Conservation (phyloP, 2,888 invertebrate genomes). For the Ephialtes manifestator region DNA sequence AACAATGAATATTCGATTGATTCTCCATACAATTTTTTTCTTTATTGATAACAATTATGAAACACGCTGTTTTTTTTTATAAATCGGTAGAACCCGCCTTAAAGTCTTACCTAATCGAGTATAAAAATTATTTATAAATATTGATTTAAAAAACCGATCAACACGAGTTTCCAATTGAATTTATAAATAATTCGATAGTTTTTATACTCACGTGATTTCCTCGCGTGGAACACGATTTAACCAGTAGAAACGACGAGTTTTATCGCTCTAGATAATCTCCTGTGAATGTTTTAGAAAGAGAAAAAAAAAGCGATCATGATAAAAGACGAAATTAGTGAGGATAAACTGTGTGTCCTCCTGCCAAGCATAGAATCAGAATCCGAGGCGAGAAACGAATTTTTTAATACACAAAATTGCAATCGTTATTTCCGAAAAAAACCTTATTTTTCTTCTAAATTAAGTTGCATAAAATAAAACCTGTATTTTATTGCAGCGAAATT, state of each 20-base stretch:
- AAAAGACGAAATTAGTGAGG: neutral
- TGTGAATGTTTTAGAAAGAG: constrained; percentile 34
- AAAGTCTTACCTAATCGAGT: neutral
- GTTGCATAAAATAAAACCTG: neutral
- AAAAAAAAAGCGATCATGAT: neutral
- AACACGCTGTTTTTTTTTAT: too few species aligned
- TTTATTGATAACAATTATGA: too few species aligned
- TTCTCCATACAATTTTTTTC: too few species aligned
- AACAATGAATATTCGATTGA: too few species aligned
- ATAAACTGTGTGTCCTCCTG: neutral
- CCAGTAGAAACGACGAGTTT: constrained; percentile 28
- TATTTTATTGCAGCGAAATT: neutral
- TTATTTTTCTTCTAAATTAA: constrained; percentile 16
- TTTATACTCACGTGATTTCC: neutral
- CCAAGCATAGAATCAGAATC: constrained; percentile 1
- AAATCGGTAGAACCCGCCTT: neutral
- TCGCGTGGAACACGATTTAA: neutral
- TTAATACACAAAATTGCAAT: neutral
- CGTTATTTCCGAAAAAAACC: neutral
- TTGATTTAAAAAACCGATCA: neutral
- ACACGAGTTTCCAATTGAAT: constrained; percentile 21
- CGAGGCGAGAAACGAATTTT: neutral
- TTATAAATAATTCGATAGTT: constrained; percentile 20
- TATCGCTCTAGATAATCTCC: constrained; percentile 30
- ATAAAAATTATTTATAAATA: constrained; percentile 30